These are phyloP conservation scores for Heterocephalus glaber DNA, from an alignment of 2,113 vertebrate genomes.

Conservation along the genomic window DNA sequence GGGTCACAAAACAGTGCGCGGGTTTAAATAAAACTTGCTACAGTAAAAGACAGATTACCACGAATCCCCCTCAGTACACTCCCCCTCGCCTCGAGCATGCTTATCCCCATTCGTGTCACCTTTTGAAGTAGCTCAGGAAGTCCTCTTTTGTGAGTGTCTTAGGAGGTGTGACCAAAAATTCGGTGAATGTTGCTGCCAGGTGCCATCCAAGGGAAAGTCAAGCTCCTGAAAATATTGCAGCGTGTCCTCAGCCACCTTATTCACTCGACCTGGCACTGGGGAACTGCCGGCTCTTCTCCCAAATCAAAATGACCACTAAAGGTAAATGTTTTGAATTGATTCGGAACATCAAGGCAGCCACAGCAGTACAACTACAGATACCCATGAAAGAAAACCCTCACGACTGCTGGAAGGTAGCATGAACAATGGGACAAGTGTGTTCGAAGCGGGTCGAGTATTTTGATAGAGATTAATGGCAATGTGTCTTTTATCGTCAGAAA, in stretches of 20 bases:
- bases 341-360: background rate
- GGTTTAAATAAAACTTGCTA: background rate
- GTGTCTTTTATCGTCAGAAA: background rate
- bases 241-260: background rate
- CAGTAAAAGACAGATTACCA: background rate
- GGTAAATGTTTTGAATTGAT: background rate
- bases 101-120: background rate
- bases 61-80: background rate
- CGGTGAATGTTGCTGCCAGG: background rate
- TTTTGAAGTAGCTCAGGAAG: background rate
- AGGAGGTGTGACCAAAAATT: background rate
- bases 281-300: background rate
- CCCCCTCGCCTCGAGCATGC: background rate
- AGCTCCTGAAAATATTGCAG: accelerated
- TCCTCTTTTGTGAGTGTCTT: background rate
- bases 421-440: background rate
- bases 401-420: background rate
- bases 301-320: background rate
- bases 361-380: background rate
- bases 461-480: background rate
- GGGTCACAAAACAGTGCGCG: background rate
- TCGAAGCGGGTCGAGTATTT: background rate
- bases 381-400: background rate
- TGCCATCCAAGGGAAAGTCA: background rate
- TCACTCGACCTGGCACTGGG: background rate